phyloP scores from a whole-genome alignment of 2,797 vertebrate species.

The Pygocentrus nattereri region DNA sequence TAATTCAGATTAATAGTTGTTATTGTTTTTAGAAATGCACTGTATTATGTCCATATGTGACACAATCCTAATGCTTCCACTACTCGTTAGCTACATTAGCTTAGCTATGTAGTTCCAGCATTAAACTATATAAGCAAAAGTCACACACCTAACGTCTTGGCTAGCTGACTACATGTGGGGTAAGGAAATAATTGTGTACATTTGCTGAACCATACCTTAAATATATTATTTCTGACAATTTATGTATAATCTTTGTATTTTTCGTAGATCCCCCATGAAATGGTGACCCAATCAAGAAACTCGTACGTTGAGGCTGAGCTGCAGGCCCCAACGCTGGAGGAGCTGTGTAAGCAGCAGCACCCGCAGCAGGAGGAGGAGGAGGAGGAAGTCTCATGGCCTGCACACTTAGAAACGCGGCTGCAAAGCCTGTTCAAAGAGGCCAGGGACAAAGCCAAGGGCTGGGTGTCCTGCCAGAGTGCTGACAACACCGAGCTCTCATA shows the following conservation, averaged over 20 bases:
- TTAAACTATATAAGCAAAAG: too few species aligned
- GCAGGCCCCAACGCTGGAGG: slow-evolving; percentile 87
- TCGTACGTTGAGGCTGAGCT: slow-evolving; percentile 92
- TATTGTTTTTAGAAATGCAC: too few species aligned
- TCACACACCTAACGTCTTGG: too few species aligned
- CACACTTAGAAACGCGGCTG: slow-evolving; percentile 85
- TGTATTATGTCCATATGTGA: too few species aligned
- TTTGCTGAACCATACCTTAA: too few species aligned
- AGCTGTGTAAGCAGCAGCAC: slow-evolving; percentile 88
- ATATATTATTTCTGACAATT: too few species aligned
- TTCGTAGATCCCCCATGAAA: slow-evolving; percentile 91
- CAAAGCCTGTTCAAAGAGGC: slow-evolving; percentile 92
- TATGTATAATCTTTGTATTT: not conserved
- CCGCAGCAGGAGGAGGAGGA: slow-evolving; percentile 89
- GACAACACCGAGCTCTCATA: slow-evolving; percentile 92
- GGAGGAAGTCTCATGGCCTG: slow-evolving; percentile 84
- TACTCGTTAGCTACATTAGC: too few species aligned
- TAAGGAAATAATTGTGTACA: too few species aligned
- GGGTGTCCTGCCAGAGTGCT: slow-evolving; percentile 87
- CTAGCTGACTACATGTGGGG: too few species aligned
- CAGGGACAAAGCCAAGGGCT: slow-evolving; percentile 94
- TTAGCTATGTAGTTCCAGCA: too few species aligned
- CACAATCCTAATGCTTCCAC: too few species aligned
- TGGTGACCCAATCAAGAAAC: slow-evolving; percentile 92
- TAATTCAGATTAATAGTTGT: too few species aligned